Base-by-base conservation (phyloP, 2,888 invertebrate genomes). In the Auanema freiburgensis region DNA sequence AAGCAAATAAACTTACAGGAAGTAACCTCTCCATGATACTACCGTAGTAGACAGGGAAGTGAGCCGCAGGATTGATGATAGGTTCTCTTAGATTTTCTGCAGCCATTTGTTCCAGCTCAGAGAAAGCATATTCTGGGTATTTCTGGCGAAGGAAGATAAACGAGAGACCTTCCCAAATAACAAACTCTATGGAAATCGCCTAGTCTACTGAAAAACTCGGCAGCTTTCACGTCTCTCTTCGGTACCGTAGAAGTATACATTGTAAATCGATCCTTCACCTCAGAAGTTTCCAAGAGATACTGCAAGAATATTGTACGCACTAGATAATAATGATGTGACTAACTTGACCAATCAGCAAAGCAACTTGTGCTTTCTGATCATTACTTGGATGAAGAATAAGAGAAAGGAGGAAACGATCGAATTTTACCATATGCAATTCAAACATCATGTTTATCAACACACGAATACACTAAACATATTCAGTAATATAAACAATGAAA, bases 391-490 rank as follows among this genome's bases (percentile, higher is more conserved):
- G 80, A 52, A 78, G 66, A 1, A 75, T 66, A n/a, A 80, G 54
- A 12, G 78, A 63, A 14, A 77, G 57, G 8, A 80, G 69, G 33
- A 80, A 66, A 14, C 80, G 71, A 50, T 80, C 80, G 50, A 79
- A 64, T 10, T 71, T 68, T 23, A 78, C 57, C 58, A 74, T 54
- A 24, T 74, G 61, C 43, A 58, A 60, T 14, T 63, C 57, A 63
- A 79, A 80, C 6, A 78, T 56, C 66, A 80, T 69, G 1, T 66
- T 56, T 42, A 75, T 62, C n/a, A 78, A 57, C 11, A 65, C 62
- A 25, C 55, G 61, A 41, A 73, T 63, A 18, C 74, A 64, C 71
- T 75, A 59, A 53, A 66, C 21, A 42, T 16, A 10, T 43, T 44
- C 14, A 11, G 18, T 23, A 46, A 46, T n/a, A 46, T 10, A 46